Evolutionary conservation across 92 coral and sea anemone genomes (phyloP), one percentile per base, ranked within the genome.

Genomic region (Galaxea fascicularis): DNA sequence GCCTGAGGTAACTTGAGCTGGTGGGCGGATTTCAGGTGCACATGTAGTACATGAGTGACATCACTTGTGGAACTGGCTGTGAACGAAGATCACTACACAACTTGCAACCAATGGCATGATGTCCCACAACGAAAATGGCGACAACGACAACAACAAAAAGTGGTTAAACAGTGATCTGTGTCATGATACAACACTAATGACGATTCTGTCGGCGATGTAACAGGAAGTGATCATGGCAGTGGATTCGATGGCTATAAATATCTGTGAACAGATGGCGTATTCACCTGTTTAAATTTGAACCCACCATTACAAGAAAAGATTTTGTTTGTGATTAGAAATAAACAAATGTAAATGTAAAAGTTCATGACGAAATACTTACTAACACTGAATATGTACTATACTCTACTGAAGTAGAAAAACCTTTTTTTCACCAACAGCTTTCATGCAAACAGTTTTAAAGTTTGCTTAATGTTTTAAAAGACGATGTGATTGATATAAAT

Each of bases 21-120:
- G 65, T 13, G 25, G 84, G 58, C 46, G 74, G 62, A 41, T 0
- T 24, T 52, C 65, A 29, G 73, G 60, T 79, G 58, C 64, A 65
- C 47, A 79, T 67, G 65, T 54, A 47, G 74, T 30, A 27, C 22
- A 54, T 54, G 14, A 39, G 57, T 22, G 57, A 25, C 41, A 21
- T 24, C 57, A 30, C 28, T 39, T 24, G 82, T 29, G 56, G 68
- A 77, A 77, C 41, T 35, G 41, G 21, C 54, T 25, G 31, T 77
- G 70, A 41, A 41, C 31, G 18, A 22, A 14, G 39, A 25, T n/a
- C 54, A 77, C 35, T 70, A 17, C 70, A 77, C 53, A 41, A 21
- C 35, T 59, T 39, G 70, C 56, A 39, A 8, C 56, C 68, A 17
- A 13, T 24, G 22, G 45, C 58, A 11, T 18, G 71, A 44, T 63